Evolutionary conservation across 2,888 invertebrate species (phyloP).

Genomic region (Acronicta aceris): DNA sequence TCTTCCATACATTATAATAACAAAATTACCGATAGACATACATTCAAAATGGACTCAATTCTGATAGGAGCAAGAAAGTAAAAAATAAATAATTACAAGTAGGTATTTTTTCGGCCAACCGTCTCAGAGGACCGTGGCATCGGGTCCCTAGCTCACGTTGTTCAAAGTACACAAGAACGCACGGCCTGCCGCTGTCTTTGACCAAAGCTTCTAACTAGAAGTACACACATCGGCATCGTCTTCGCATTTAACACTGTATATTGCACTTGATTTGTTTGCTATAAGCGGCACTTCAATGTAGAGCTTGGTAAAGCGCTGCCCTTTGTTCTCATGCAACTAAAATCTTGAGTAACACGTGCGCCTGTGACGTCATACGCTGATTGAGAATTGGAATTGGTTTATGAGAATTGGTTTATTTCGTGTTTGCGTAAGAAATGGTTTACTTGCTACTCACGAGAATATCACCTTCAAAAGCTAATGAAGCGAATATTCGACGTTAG

Average conservation of each 20-base stretch:
- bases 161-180: slow-evolving; percentile 26
- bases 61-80: slow-evolving; percentile 37
- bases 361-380: slow-evolving; percentile 43
- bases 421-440: slow-evolving; percentile 4
- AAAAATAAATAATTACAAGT: slow-evolving; percentile 31
- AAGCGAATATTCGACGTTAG: no score
- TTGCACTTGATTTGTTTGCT: slow-evolving; percentile 81
- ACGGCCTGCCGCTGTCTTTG: slow-evolving; percentile 48
- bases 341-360: slow-evolving; percentile 62
- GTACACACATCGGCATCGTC: slow-evolving; percentile 75
- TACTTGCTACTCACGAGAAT: no score
- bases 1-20: no score
- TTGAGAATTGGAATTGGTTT: slow-evolving; percentile 16
- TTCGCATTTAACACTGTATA: slow-evolving; percentile 76
- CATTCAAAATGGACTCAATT: no score
- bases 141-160: slow-evolving; percentile 20
- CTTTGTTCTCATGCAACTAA: slow-evolving; percentile 71
- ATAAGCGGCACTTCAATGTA: slow-evolving; percentile 80
- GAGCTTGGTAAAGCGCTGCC: slow-evolving; percentile 72
- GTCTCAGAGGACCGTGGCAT: slow-evolving; percentile 11
- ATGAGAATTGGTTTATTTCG: slow-evolving; percentile 1
- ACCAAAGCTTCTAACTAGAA: slow-evolving; percentile 67
- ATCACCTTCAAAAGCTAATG: no score
- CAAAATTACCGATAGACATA: no score
- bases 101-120: slow-evolving; percentile 1